Evolutionary conservation across 2,888 invertebrate species (phyloP).

Genomic region (Ennomos fuscantarius): DNA sequence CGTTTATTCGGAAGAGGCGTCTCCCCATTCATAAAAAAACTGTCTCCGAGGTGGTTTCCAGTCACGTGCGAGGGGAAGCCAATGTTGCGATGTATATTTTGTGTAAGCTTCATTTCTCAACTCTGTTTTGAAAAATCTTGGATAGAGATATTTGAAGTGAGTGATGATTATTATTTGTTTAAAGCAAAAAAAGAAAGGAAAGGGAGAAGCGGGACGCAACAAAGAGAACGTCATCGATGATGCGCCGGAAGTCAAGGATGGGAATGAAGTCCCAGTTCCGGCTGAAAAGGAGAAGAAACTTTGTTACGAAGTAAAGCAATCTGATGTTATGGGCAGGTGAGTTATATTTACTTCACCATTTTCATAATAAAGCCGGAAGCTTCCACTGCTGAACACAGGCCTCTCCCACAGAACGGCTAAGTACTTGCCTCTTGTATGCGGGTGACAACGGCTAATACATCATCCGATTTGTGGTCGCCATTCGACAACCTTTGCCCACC

Average conservation of each 20-base stretch:
- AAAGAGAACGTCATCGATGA: slow-evolving; percentile 70
- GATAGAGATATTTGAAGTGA: slow-evolving; percentile 2
- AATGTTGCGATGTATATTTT: slow-evolving; percentile 68
- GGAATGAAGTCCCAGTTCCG: slow-evolving; percentile 61
- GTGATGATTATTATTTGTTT: slow-evolving; percentile 41
- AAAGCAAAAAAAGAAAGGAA: slow-evolving; percentile 76
- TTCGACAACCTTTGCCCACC: too few relatives aligned
- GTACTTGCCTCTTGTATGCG: too few relatives aligned
- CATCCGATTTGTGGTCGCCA: too few relatives aligned
- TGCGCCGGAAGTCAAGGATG: slow-evolving; percentile 47
- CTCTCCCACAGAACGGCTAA: too few relatives aligned
- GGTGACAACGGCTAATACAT: too few relatives aligned
- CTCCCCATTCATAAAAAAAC: slow-evolving; percentile 59
- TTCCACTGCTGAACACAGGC: too few relatives aligned
- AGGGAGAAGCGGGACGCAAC: slow-evolving; percentile 61
- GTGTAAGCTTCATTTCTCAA: slow-evolving; percentile 52
- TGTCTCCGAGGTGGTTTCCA: slow-evolving; percentile 31
- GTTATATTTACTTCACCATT: slow-evolving; percentile 22
- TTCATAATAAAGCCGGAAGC: too few relatives aligned
- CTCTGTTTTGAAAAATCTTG: slow-evolving; percentile 1
- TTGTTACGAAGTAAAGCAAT: slow-evolving; percentile 85
- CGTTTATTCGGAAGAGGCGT: slow-evolving; percentile 48
- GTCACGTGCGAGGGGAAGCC: slow-evolving; percentile 34
- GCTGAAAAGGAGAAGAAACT: slow-evolving; percentile 86
- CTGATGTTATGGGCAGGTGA: slow-evolving; percentile 87